A percentile compares a stretch with the other conserved stretches of the same genome.
Evolutionary conservation across 1,140 invertebrate genomes (phyloP).

Genomic region (Drosophila tristis): DNA sequence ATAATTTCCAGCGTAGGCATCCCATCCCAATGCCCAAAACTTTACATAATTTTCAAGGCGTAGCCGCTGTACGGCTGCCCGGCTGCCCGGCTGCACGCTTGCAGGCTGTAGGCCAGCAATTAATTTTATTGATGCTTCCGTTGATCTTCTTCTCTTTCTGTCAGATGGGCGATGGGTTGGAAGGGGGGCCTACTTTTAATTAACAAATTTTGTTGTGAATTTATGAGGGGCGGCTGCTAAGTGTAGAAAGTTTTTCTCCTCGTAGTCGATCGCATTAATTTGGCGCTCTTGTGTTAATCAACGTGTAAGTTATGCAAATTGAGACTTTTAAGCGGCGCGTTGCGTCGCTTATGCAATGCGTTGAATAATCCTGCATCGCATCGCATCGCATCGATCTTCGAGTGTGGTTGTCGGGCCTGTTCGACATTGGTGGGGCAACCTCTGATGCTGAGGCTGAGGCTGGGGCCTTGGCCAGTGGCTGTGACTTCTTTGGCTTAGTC

Average conservation of each 20-base stretch:
- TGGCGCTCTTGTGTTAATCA: slow-evolving; percentile 64
- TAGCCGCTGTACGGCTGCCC: slow-evolving; percentile 45
- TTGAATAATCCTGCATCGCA: slow-evolving; percentile 39
- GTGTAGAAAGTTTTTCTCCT: slow-evolving; percentile 69
- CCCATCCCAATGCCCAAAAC: slow-evolving; percentile 18
- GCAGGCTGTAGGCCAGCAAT: slow-evolving; percentile 59
- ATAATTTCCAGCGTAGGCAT: slow-evolving; percentile 69
- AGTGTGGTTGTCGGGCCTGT: too few relatives aligned
- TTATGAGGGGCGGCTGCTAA: slow-evolving; percentile 53
- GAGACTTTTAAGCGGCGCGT: slow-evolving; percentile 24
- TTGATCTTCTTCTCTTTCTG: slow-evolving; percentile 12
- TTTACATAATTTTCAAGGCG: slow-evolving; percentile 72
- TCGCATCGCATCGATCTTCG: slow-evolving; percentile 1
- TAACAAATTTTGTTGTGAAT: slow-evolving; percentile 47
- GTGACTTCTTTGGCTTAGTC: slow-evolving; percentile 78
- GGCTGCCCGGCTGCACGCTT: too few relatives aligned
- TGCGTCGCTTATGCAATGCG: slow-evolving; percentile 44
- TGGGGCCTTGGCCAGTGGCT: slow-evolving; percentile 57
- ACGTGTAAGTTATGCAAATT: slow-evolving; percentile 73
- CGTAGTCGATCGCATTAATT: slow-evolving; percentile 42
- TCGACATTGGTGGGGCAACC: slow-evolving; percentile 35
- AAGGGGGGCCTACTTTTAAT: slow-evolving; percentile 47
- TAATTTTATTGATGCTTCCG: slow-evolving; percentile 43
- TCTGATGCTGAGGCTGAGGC: slow-evolving; percentile 14
- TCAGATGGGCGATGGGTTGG: too few relatives aligned